These are phyloP conservation scores for Phylloscopus trochiloides DNA, from an alignment of 2,113 vertebrate genomes.

Conservation along the genomic window DNA sequence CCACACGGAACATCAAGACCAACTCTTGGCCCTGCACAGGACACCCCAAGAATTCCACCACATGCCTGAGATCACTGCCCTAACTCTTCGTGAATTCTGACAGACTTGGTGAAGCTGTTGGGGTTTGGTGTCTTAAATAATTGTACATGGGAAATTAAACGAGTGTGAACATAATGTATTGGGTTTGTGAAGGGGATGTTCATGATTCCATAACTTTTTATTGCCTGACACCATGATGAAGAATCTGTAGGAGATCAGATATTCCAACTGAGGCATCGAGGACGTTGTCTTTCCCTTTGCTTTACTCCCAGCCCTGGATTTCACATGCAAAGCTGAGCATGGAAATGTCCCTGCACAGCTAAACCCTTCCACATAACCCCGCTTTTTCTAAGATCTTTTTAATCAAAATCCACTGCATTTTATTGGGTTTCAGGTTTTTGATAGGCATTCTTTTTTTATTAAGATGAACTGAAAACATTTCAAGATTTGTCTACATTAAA, in stretches of 20 bases:
- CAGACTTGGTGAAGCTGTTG: not conserved
- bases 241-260: not conserved
- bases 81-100: not conserved
- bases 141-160: fast-evolving
- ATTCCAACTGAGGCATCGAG: fast-evolving
- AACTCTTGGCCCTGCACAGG: not conserved
- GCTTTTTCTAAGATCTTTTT: not conserved
- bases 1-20: fast-evolving
- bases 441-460: not conserved
- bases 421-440: not conserved
- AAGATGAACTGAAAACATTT: not conserved
- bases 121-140: not conserved
- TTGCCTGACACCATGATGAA: not conserved
- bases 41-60: not conserved
- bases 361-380: not conserved
- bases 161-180: fast-evolving
- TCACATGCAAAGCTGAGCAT: not conserved
- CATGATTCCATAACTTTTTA: not conserved
- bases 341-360: not conserved
- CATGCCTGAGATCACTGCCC: fast-evolving
- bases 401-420: not conserved
- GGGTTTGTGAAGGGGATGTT: not conserved
- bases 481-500: not conserved
- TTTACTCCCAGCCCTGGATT: not conserved
- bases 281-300: not conserved